Percentiles rank a stretch among this genome's conserved stretches.
Conservation (phyloP, 2,888 invertebrate species). For the Rhamphomyia laevipes region DNA sequence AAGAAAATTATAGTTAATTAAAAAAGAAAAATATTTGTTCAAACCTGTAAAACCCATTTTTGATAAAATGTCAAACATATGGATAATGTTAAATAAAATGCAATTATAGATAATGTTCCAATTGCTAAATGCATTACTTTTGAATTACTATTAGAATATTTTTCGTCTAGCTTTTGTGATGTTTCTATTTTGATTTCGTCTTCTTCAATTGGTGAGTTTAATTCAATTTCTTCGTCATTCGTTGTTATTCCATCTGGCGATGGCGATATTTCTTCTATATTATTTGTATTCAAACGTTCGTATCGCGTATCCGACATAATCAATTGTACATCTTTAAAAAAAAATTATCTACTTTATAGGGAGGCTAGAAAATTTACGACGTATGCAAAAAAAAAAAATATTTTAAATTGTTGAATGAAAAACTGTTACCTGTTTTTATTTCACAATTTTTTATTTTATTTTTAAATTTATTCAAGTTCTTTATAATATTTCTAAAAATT, state of each 20-base stretch:
- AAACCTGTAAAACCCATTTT: constrained; percentile 80
- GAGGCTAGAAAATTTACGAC: too few relatives aligned
- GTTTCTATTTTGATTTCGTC: constrained; percentile 7
- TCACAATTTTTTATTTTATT: too few relatives aligned
- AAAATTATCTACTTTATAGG: too few relatives aligned
- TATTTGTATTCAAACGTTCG: constrained; percentile 28
- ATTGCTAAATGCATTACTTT: constrained; percentile 34
- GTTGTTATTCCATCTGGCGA: constrained; percentile 14
- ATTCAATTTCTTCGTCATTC: constrained; percentile 28
- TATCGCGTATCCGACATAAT: constrained; percentile 26
- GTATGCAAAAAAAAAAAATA: too few relatives aligned
- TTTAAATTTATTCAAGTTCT: too few relatives aligned
- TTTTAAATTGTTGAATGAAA: too few relatives aligned
- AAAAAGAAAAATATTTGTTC: background rate
- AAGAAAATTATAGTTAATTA: constrained; percentile 3
- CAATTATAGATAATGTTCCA: constrained; percentile 44
- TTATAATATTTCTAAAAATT: too few relatives aligned
- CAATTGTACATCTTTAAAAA: too few relatives aligned
- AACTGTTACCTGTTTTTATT: too few relatives aligned
- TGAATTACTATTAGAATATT: constrained; percentile 2
- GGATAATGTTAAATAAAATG: constrained; percentile 80
- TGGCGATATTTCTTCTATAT: constrained; percentile 7
- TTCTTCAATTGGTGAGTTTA: constrained; percentile 16
- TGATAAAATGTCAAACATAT: constrained; percentile 96
- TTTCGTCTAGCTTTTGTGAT: constrained; percentile 4